Evolutionary conservation across 2,797 vertebrate genomes (phyloP).

Genomic region (Sebastes oblongus): DNA sequence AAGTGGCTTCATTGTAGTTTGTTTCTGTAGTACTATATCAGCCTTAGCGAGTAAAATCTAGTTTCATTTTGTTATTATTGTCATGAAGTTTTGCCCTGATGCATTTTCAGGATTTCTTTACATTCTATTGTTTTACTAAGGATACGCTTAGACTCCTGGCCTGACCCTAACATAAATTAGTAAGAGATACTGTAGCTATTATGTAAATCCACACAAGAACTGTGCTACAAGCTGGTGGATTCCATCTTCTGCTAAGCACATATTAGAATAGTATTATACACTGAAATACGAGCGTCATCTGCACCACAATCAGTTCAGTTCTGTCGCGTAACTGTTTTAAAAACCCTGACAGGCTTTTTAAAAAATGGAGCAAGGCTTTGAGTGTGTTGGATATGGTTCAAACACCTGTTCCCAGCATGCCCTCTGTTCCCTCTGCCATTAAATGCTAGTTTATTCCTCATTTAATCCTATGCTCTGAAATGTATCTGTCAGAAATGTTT

Average conservation of each 20-base stretch:
- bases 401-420: conserved; percentile 46
- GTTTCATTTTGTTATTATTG: not conserved
- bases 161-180: no score
- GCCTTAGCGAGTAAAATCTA: not conserved
- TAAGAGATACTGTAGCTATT: not conserved
- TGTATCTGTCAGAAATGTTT: conserved; percentile 10
- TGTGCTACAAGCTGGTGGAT: not conserved
- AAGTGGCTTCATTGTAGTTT: not conserved
- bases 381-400: conserved; percentile 24
- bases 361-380: conserved; percentile 2
- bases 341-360: not conserved
- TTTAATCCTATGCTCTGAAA: conserved; percentile 34
- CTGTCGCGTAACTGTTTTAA: not conserved
- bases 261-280: not conserved
- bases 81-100: not conserved
- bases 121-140: not conserved
- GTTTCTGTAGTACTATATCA: not conserved
- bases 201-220: not conserved
- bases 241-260: not conserved
- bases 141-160: not conserved
- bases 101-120: not conserved
- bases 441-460: conserved; percentile 4
- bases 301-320: not conserved
- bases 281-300: not conserved
- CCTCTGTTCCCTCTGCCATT: conserved; percentile 10